Evolutionary conservation across 2,797 vertebrate species (phyloP).

Genomic region (Enteromius thamalakanensis): DNA sequence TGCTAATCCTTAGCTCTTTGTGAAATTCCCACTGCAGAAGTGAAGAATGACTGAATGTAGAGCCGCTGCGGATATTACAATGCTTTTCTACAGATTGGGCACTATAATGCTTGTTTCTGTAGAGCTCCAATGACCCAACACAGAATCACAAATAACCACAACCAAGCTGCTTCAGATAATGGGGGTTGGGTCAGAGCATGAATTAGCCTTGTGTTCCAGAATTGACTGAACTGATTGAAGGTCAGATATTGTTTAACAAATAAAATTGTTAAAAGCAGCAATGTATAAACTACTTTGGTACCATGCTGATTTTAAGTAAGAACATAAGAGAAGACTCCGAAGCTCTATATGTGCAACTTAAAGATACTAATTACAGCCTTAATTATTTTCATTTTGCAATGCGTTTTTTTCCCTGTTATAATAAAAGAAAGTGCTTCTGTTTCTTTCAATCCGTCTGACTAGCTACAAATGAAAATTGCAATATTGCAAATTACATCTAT

Average conservation of each 20-base stretch:
- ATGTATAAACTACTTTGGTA: neutral
- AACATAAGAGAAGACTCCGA: neutral
- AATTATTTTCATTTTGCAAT: neutral
- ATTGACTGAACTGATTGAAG: neutral
- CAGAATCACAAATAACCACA: neutral
- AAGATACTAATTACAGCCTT: neutral
- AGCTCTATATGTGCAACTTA: neutral
- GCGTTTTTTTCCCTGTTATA: neutral
- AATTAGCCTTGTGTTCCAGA: neutral
- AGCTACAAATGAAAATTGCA: slow-evolving; percentile 21
- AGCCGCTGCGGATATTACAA: neutral
- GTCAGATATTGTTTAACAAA: neutral
- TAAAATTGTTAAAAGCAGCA: neutral
- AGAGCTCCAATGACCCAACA: neutral
- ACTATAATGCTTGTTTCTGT: neutral
- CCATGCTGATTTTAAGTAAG: neutral
- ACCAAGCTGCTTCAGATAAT: neutral
- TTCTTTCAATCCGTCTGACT: neutral
- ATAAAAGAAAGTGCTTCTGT: neutral
- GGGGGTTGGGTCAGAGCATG: neutral
- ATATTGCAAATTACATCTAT: slow-evolving; percentile 28
- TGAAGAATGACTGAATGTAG: neutral
- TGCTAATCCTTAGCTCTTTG: slow-evolving; percentile 9
- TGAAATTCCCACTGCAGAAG: slow-evolving; percentile 1
- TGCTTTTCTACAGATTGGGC: neutral